Percentiles rank a stretch among this genome's conserved stretches.
These are phyloP conservation scores for Sorex araneus DNA, from an alignment of 2,113 vertebrate genomes.

Conservation along the genomic window DNA sequence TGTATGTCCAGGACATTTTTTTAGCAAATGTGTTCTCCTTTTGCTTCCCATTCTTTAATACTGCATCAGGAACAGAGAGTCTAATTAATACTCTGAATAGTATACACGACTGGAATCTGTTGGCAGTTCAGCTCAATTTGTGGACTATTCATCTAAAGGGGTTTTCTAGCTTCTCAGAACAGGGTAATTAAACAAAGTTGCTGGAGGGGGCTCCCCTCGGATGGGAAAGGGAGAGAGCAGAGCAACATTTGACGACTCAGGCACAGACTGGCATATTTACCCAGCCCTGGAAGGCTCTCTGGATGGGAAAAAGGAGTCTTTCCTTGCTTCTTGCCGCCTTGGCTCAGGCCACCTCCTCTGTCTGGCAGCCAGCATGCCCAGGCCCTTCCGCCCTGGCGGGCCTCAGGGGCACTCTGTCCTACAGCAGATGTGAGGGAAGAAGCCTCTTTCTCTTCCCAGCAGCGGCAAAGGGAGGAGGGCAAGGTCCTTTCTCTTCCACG, in stretches of 20 bases:
- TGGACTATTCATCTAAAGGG: constrained; percentile 82
- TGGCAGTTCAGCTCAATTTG: constrained; percentile 74
- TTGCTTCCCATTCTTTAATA: not conserved
- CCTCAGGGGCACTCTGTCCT: constrained; percentile 71
- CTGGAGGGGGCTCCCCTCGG: constrained; percentile 85
- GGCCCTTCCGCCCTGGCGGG: constrained; percentile 62
- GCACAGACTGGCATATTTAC: constrained; percentile 85
- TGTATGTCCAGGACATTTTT: not conserved
- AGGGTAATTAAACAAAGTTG: constrained; percentile 89
- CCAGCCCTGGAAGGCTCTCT: constrained; percentile 86
- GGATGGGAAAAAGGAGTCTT: constrained; percentile 78
- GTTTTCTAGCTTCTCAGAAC: constrained; percentile 80
- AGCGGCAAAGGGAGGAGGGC: constrained; percentile 77
- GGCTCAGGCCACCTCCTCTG: constrained; percentile 79
- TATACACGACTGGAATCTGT: constrained; percentile 81
- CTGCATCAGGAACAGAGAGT: not conserved
- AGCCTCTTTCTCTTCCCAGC: constrained; percentile 81
- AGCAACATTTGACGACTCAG: constrained; percentile 52
- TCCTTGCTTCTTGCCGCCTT: constrained; percentile 76
- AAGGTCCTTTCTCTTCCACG: constrained; percentile 80
- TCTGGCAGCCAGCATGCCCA: constrained; percentile 71
- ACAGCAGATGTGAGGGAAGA: constrained; percentile 80
- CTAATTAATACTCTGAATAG: constrained; percentile 80
- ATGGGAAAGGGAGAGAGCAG: constrained; percentile 54
- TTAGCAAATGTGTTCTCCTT: not conserved